Evolutionary conservation across 30 jellyfish, hydroid and myxozoan species (phyloP), one percentile per base, ranked within the genome.

Genomic region (Mastigias papua): DNA sequence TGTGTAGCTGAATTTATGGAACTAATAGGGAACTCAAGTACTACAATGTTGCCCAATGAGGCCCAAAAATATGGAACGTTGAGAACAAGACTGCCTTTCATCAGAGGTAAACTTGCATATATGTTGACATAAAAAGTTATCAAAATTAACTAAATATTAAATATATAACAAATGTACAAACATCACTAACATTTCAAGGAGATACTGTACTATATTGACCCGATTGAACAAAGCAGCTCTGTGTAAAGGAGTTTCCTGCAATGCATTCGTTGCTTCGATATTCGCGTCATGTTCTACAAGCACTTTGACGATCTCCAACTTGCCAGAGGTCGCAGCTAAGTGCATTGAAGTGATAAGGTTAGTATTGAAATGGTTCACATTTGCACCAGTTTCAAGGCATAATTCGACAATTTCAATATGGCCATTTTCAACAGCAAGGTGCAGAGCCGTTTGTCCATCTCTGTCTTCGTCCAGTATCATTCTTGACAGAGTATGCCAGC

Each of bases 221-320:
- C 99, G 86, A 73, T 95, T 95, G 71, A 95, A 95, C 69, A 95
- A 60, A 8, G 99, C 99, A 48, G 99, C 99, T 58, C 99, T 70
- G 78, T 95, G 99, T 35, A 95, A 70, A 16, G 99, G 98, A 37
- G 99, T 95, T 57, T 95, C 99, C 86, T 95, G 99, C 66, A 90
- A 64, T 3, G 93, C 96, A 80, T 95, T 95, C 81, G 84, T 95
- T 23, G 97, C 98, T 72, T 95, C 99, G 32, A 95, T 90, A 76
- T 89, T 95, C 20, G 99, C 99, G 58, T 78, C 99, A 65, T 86
- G 96, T 57, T 90, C 96, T 11, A 95, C 97, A 28, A 95, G 69
- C 31, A 86, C 90, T 66, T 90, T 81, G 20, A 86, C 97, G 26
- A 95, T 95, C 34, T 90, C 99, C 70, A 90, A 28, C 88, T 88